These are phyloP conservation scores for Microctonus aethiopoides DNA, from an alignment of 2,888 invertebrate species.

Conservation along the genomic window DNA sequence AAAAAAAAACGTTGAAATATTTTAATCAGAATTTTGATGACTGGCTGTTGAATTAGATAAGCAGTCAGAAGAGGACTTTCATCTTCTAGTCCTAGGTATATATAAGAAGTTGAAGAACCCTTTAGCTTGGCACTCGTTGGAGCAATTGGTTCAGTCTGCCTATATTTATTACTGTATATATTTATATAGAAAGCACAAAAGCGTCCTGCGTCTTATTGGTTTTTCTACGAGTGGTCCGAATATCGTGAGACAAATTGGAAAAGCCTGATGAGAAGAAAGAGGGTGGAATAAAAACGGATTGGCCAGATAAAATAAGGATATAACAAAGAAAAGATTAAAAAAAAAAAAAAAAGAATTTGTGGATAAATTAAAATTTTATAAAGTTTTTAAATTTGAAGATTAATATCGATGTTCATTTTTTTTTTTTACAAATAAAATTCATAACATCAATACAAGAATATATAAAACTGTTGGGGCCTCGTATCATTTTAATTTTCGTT, in stretches of 20 bases:
- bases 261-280: constrained; percentile 6
- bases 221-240: neutral
- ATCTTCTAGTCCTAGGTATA: neutral
- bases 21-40: neutral
- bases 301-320: neutral
- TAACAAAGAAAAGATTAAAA: too few relatives aligned
- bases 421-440: neutral
- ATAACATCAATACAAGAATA: neutral
- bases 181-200: constrained; percentile 14
- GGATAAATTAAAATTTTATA: neutral
- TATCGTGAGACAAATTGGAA: constrained; percentile 40
- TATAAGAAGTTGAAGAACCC: neutral
- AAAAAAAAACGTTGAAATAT: neutral
- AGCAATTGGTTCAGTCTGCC: neutral
- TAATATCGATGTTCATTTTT: neutral
- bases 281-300: neutral
- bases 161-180: too few relatives aligned
- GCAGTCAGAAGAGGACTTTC: neutral
- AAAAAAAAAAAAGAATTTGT: too few relatives aligned
- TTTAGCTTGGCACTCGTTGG: neutral
- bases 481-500: neutral
- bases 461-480: neutral
- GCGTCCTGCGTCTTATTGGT: constrained; percentile 20
- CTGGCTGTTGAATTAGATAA: neutral
- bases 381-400: too few relatives aligned